Conservation (phyloP, 2,888 invertebrate species). For the Nasonovia ribisnigri region DNA sequence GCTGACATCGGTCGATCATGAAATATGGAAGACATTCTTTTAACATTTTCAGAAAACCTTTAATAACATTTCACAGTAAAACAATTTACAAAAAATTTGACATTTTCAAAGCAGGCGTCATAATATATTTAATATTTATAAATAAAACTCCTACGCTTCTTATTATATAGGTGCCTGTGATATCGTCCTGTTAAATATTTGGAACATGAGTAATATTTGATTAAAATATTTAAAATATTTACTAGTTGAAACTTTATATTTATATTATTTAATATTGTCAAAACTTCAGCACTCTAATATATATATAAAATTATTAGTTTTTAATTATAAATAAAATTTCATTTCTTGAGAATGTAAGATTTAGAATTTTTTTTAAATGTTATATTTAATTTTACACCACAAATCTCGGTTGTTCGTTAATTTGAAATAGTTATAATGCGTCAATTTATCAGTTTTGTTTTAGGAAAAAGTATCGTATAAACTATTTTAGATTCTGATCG, state of each 20-base stretch:
- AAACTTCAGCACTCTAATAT: neutral
- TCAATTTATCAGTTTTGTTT: neutral
- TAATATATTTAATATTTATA: neutral
- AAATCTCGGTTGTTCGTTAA: neutral
- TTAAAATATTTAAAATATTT: neutral
- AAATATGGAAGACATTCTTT: constrained; percentile 36
- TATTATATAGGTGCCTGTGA: neutral
- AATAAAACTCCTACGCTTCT: neutral
- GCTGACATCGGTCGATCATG: constrained; percentile 46
- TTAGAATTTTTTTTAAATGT: neutral
- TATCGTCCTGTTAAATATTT: neutral
- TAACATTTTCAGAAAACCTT: constrained; percentile 39
- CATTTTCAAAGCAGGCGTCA: neutral
- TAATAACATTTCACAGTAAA: neutral
- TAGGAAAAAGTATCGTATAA: neutral
- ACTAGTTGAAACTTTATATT: neutral
- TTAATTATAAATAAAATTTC: neutral
- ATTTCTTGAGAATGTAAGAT: neutral
- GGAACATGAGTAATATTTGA: neutral
- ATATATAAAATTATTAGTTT: neutral
- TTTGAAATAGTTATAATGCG: neutral
- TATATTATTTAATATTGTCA: neutral
- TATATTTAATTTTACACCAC: neutral
- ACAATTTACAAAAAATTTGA: neutral
- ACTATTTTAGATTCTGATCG: neutral